Evolutionary conservation across 2,888 invertebrate genomes (phyloP).

Genomic region (Temnothorax ravouxi): DNA sequence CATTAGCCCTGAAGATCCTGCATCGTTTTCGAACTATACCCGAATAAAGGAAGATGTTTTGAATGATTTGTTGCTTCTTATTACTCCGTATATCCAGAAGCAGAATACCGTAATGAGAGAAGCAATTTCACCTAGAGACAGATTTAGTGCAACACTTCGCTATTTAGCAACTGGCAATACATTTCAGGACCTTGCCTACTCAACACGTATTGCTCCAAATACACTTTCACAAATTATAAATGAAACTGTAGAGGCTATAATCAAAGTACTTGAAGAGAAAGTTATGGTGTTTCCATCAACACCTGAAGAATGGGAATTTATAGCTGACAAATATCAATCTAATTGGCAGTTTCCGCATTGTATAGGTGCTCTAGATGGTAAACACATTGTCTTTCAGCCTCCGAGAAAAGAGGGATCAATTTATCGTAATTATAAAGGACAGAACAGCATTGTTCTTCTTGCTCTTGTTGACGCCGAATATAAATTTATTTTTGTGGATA

Average conservation of each 20-base stretch:
- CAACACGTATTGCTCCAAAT: neutral
- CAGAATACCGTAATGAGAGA: too few relatives aligned
- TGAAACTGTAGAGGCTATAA: neutral
- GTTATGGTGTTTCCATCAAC: neutral
- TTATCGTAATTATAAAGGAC: slow-evolving; percentile 6
- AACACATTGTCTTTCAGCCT: neutral
- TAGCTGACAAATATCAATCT: neutral
- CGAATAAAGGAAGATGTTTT: too few relatives aligned
- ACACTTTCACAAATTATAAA: neutral
- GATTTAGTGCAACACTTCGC: neutral
- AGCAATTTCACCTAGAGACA: too few relatives aligned
- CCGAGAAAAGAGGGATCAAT: neutral
- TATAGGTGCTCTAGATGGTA: neutral
- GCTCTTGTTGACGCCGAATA: neutral
- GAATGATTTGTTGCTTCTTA: too few relatives aligned
- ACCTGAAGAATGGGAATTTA: neutral
- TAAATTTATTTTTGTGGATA: too few relatives aligned
- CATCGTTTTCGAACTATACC: too few relatives aligned
- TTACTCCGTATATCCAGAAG: too few relatives aligned
- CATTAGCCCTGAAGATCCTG: too few relatives aligned
- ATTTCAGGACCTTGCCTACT: neutral
- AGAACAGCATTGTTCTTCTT: neutral
- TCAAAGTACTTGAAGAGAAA: neutral
- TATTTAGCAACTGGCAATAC: neutral
- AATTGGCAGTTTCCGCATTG: neutral